Evolutionary conservation across 2,888 invertebrate species (phyloP).

Genomic region (Agrilus mali): DNA sequence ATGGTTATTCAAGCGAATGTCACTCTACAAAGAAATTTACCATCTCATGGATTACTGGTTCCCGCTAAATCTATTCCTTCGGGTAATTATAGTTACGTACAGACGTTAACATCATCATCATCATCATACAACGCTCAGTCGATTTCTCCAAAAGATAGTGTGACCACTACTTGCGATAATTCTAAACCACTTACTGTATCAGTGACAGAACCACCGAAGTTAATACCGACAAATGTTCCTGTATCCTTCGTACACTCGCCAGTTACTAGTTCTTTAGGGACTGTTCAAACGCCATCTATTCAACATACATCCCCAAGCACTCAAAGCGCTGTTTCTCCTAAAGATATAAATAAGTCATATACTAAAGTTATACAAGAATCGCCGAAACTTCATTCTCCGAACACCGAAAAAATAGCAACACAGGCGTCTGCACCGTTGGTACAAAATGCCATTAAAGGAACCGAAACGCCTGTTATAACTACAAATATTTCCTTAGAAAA

Average conservation of each 20-base stretch:
- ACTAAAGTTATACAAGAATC: no score
- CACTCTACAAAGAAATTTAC: conserved; percentile 4
- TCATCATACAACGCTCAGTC: conserved; percentile 3
- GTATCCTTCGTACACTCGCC: conserved; percentile 2
- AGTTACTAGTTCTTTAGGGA: background rate
- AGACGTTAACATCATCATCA: background rate
- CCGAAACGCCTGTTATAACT: no score
- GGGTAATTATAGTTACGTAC: conserved; percentile 8
- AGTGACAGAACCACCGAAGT: conserved; percentile 13
- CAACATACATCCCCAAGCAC: no score
- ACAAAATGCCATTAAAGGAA: no score
- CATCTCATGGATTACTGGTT: conserved; percentile 11
- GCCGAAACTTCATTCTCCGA: no score
- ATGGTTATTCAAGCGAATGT: conserved; percentile 20
- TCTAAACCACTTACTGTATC: background rate
- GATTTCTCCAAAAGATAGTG: conserved; percentile 1
- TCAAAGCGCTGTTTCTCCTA: no score
- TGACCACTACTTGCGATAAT: no score
- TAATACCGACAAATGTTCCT: conserved; percentile 10
- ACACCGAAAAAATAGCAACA: no score
- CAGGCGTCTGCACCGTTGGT: no score
- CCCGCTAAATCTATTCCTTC: conserved; percentile 20
- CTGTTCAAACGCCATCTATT: no score
- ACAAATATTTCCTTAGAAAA: no score
- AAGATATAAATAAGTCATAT: background rate